Conservation (phyloP, 2,797 vertebrate genomes). For the Gallinago stenura region DNA sequence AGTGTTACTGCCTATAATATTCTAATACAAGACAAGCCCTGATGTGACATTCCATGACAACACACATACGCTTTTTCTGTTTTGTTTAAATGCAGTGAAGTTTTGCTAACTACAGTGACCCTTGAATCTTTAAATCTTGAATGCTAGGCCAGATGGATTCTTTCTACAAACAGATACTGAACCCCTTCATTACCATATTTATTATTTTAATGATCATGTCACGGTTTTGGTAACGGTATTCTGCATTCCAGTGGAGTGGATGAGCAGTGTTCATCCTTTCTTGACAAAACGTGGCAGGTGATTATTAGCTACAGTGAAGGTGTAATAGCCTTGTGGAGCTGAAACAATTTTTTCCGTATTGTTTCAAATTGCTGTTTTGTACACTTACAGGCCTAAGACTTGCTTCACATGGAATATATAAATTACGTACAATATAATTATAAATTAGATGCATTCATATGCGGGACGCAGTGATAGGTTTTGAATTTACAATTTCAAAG, state of each 20-base stretch:
- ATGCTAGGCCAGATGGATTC: conserved; percentile 73
- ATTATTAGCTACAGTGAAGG: conserved; percentile 51
- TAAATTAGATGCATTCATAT: conserved; percentile 2
- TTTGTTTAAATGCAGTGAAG: conserved; percentile 75
- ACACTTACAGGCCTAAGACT: conserved; percentile 49
- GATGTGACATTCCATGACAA: conserved; percentile 82
- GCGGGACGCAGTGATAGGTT: conserved; percentile 28
- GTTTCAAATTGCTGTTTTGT: conserved; percentile 58
- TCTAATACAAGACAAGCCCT: conserved; percentile 83
- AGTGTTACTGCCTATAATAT: conserved; percentile 97
- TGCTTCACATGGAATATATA: conserved; percentile 64
- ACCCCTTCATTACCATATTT: conserved; percentile 64
- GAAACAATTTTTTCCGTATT: conserved; percentile 55
- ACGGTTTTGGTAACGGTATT: conserved; percentile 58
- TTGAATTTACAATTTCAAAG: conserved; percentile 51
- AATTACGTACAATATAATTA: conserved; percentile 26
- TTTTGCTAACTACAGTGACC: conserved; percentile 75
- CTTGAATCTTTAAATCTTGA: conserved; percentile 64
- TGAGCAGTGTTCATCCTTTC: conserved; percentile 67
- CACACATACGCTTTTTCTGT: conserved; percentile 68
- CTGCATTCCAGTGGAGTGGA: conserved; percentile 70
- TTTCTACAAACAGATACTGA: conserved; percentile 67
- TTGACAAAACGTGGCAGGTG: conserved; percentile 55
- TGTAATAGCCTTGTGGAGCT: conserved; percentile 49
- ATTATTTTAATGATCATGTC: conserved; percentile 56